phyloP scores from a whole-genome alignment of 1,140 invertebrate genomes.

The Heliothis virescens region DNA sequence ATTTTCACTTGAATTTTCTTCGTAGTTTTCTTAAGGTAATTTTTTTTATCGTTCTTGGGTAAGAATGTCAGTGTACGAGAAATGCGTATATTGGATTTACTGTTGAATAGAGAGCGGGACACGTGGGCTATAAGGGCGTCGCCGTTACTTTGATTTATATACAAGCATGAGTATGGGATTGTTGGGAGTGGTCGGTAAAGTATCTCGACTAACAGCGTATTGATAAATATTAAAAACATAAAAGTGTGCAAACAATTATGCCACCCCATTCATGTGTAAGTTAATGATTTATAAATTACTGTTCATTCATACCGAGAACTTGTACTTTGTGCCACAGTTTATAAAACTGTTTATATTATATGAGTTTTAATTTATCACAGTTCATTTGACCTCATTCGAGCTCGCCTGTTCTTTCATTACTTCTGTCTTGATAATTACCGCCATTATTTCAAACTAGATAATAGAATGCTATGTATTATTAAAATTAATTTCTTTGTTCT shows the following conservation, averaged over 20 bases:
- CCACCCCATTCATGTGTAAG: not conserved
- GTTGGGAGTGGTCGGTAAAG: conserved; percentile 34
- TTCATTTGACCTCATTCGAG: conserved; percentile 25
- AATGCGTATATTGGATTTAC: conserved; percentile 31
- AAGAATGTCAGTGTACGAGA: conserved; percentile 12
- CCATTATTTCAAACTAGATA: conserved; percentile 6
- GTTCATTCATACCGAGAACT: conserved; percentile 23
- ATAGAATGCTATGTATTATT: conserved; percentile 12
- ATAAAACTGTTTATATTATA: conserved; percentile 1
- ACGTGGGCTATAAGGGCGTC: conserved; percentile 29
- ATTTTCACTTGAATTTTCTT: not conserved
- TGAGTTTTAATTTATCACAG: conserved; percentile 23
- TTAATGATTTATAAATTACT: conserved; percentile 28
- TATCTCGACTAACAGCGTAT: not conserved
- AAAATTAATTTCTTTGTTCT: conserved; percentile 32
- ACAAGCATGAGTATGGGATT: not conserved
- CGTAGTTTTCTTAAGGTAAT: not conserved
- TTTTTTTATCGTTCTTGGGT: conserved; percentile 1
- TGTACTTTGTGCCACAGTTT: not conserved
- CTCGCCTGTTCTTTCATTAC: conserved; percentile 16
- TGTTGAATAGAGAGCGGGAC: conserved; percentile 24
- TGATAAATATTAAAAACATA: conserved; percentile 26
- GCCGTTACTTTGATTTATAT: conserved; percentile 39
- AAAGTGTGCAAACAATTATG: conserved; percentile 14
- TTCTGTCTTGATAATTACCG: conserved; percentile 18